Evolutionary conservation across 1,140 invertebrate genomes (phyloP), one percentile per base, ranked within the genome.

Genomic region (Pseudomyrmex cubaensis): DNA sequence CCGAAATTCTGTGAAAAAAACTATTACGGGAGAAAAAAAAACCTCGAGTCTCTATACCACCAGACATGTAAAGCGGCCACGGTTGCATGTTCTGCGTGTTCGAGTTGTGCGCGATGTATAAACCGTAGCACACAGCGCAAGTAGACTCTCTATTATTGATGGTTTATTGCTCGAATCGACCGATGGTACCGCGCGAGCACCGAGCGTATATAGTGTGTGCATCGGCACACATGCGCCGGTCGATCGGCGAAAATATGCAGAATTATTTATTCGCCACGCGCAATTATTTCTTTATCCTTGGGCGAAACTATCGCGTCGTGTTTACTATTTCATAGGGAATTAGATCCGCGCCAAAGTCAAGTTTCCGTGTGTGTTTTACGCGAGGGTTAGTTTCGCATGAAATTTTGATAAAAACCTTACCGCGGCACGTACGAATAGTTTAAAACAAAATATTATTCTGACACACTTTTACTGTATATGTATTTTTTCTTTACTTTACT

Each of bases 91-190:
- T 63, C 44, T 48, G 78, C n/a, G 59, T 54, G 46, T 54, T 75
- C 59, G 52, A 69, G 35, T 61, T 12, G 70, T 72, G 64, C 56
- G 75, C 78, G 20, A 69, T 35, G 35, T 35, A 35, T 57, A 82
- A 80, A 63, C 50, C 22, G 70, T 86, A 83, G 54, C 35, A 35
- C 35, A 35, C 35, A 35, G 35, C 5, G 35, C 57, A 57, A 35
- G 25, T 46, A 75, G 17, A 83, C 35, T 12, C 67, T 87, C 54
- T 86, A 83, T 87, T 87, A 87, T 87, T 87, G 85, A 87, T 86
- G 72, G 66, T 61, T 76, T 87, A 87, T 87, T 86, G 84, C 77
- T 83, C n/a, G 69, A 72, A 87, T 87, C 84, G 77, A 86, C 74
- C 77, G 59, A 63, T 75, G 44, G 73, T 83, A 76, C 59, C 70